Evolutionary conservation across 2,888 invertebrate genomes (phyloP), one percentile per base, ranked within the genome.

Genomic region (Autographa pulchrina): DNA sequence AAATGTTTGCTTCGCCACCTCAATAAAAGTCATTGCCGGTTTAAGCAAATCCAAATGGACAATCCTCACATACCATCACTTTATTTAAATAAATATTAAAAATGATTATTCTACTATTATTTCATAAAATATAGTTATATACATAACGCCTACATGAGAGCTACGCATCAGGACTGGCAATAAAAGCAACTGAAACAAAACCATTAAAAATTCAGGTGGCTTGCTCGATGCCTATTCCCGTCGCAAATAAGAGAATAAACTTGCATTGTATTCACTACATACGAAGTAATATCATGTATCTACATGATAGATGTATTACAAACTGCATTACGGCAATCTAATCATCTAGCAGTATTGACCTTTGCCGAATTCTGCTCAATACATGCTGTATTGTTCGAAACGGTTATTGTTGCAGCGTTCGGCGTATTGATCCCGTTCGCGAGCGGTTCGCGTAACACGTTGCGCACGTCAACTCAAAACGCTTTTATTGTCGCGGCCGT

Each of bases 171-270:
- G n/a, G 6, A 48, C 48, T 48, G 1, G 48, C 48, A 48, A n/a
- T 48, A 48, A 48, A 48, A 74, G 68, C 60, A 66, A 68, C 73
- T 70, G 54, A 13, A 56, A 54, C 75, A 43, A 70, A 65, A 48
- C 35, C 60, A 75, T 69, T 69, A 75, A 78, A 62, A 52, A 72
- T 69, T 64, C 56, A 78, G 54, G 67, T 54, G 38, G 67, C 60
- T 31, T 58, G 61, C 56, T 78, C 77, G 68, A 61, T 61, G 52
- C 41, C 31, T 56, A 73, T 38, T 60, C 48, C 48, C n/a, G 32
- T 16, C 63, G 38, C 18, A 63, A 60, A 61, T 66, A 66, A 48
- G 16, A 48, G 48, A n/a, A 48, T 48, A n/a, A 48, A 48, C 48
- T n/a, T 48, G 48, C 48, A 48, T 48, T 48, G n/a, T 48, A 7